Conservation (phyloP, 2,113 vertebrate genomes). For the Eretmochelys imbricata region DNA sequence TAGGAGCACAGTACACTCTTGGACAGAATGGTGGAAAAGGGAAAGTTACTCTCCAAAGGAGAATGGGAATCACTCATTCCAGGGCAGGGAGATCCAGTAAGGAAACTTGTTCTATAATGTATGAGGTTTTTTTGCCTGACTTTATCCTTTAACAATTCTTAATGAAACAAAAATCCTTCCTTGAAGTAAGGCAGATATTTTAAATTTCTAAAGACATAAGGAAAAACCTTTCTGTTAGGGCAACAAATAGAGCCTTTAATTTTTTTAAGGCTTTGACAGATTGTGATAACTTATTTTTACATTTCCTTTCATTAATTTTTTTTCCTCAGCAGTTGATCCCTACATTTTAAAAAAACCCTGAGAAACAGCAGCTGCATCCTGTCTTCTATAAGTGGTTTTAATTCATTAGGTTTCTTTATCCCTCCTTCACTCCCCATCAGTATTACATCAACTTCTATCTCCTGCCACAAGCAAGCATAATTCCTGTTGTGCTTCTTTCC, state of each 20-base stretch:
- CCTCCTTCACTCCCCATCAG: background rate
- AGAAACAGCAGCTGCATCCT: slow-evolving; percentile 27
- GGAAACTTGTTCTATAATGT: background rate
- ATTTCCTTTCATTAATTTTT: slow-evolving; percentile 52
- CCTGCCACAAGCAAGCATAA: slow-evolving; percentile 68
- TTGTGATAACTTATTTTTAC: slow-evolving; percentile 28
- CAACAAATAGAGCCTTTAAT: background rate
- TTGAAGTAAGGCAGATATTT: slow-evolving; percentile 58
- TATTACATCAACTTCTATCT: slow-evolving; percentile 55
- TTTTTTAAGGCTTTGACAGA: slow-evolving; percentile 36
- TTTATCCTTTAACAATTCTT: background rate
- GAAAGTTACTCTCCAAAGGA: background rate
- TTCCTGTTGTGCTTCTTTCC: slow-evolving; percentile 61
- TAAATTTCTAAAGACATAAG: slow-evolving; percentile 34
- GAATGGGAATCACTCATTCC: background rate
- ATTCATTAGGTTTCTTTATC: slow-evolving; percentile 59
- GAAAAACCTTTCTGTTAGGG: background rate
- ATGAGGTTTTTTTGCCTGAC: background rate
- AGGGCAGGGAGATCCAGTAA: background rate
- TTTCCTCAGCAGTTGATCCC: background rate
- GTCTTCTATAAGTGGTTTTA: slow-evolving; percentile 49
- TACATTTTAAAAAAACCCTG: slow-evolving; percentile 15
- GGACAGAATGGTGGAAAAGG: background rate
- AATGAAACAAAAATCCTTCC: slow-evolving; percentile 21
- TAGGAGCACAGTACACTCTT: background rate